Evolutionary conservation across 2,888 invertebrate species (phyloP).

Genomic region (Cylloceria caligata): DNA sequence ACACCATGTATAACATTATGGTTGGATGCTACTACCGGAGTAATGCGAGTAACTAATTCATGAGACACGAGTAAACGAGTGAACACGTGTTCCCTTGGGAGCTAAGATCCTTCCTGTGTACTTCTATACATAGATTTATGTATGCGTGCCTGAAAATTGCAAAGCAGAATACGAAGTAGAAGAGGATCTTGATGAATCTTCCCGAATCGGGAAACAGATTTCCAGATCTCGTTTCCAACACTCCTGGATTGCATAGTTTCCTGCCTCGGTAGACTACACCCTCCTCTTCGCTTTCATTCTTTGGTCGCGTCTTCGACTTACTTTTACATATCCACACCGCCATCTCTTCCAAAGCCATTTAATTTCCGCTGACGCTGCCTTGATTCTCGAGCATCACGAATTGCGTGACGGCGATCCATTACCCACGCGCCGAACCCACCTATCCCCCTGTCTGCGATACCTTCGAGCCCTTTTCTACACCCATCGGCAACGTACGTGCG

Average conservation of each 20-base stretch:
- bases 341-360: slow-evolving; percentile 59
- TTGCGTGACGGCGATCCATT: slow-evolving; percentile 67
- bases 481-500: not conserved
- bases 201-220: slow-evolving; percentile 53
- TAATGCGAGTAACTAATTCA: slow-evolving; percentile 60
- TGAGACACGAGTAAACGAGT: slow-evolving; percentile 52
- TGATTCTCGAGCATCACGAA: slow-evolving; percentile 66
- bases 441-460: slow-evolving; percentile 14
- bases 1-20: not conserved
- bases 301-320: slow-evolving; percentile 15
- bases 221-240: slow-evolving; percentile 50
- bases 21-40: slow-evolving; percentile 24
- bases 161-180: slow-evolving; percentile 6
- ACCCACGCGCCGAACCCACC: slow-evolving; percentile 38
- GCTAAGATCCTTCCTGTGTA: slow-evolving; percentile 3
- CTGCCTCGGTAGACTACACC: slow-evolving; percentile 10
- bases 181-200: slow-evolving; percentile 47
- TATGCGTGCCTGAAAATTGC: slow-evolving; percentile 15
- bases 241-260: slow-evolving; percentile 22
- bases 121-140: not conserved
- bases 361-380: slow-evolving; percentile 69
- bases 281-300: slow-evolving; percentile 5
- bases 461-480: slow-evolving; percentile 3
- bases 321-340: slow-evolving; percentile 26
- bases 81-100: slow-evolving; percentile 52